A percentile compares a stretch with the other conserved stretches of the same genome.
Conservation (phyloP, 2,888 invertebrate species). For the Ormyrus rosae region DNA sequence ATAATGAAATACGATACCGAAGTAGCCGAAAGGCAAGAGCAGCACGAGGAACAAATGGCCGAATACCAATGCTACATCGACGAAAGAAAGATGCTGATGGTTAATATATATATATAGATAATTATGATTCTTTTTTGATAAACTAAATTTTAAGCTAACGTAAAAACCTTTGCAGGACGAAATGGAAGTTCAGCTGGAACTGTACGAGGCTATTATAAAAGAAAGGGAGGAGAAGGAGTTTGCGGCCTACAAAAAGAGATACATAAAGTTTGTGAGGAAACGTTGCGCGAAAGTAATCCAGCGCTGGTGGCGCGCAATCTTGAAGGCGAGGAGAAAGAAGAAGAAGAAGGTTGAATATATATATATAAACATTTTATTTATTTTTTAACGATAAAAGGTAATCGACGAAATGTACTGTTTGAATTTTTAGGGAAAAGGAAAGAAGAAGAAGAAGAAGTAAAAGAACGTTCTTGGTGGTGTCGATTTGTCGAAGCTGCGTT, state of each 20-base stretch:
- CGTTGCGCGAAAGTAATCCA: slow-evolving; percentile 61
- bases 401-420: neutral
- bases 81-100: slow-evolving; percentile 53
- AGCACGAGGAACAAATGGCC: slow-evolving; percentile 50
- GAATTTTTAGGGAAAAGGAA: slow-evolving; percentile 25
- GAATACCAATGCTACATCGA: slow-evolving; percentile 54
- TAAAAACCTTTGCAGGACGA: slow-evolving; percentile 53
- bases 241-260: slow-evolving; percentile 45
- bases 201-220: slow-evolving; percentile 52
- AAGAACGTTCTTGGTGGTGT: neutral
- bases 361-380: neutral
- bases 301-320: slow-evolving; percentile 60
- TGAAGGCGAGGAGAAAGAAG: slow-evolving; percentile 16
- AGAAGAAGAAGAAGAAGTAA: slow-evolving; percentile 16
- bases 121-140: neutral
- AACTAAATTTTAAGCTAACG: neutral
- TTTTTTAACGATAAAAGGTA: neutral
- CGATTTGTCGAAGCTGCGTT: too few species aligned
- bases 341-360: slow-evolving; percentile 39
- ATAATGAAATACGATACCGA: slow-evolving; percentile 61
- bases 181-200: slow-evolving; percentile 55
- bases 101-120: neutral
- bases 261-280: slow-evolving; percentile 49
- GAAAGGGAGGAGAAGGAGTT: slow-evolving; percentile 52
- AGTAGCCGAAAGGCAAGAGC: slow-evolving; percentile 55